Conservation (phyloP, 1,140 invertebrate species). For the Drosophila paulistorum region DNA sequence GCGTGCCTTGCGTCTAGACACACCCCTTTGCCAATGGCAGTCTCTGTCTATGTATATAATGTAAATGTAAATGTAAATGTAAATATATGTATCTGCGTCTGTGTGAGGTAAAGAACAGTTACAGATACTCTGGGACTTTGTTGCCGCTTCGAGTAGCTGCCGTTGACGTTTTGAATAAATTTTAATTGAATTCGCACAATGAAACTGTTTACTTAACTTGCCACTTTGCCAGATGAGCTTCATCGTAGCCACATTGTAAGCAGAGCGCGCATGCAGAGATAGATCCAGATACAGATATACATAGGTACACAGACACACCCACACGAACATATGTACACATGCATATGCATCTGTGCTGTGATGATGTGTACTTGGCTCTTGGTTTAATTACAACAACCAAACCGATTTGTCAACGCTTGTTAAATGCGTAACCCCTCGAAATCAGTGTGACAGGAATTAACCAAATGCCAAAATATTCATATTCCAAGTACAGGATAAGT, state of each 20-base stretch:
- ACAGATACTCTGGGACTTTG: slow-evolving; percentile 57
- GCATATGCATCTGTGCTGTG: no score
- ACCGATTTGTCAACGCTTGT: slow-evolving; percentile 60
- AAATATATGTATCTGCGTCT: neutral
- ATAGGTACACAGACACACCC: neutral
- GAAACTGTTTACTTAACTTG: slow-evolving; percentile 83
- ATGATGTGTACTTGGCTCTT: slow-evolving; percentile 34
- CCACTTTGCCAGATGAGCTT: slow-evolving; percentile 80
- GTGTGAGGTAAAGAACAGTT: slow-evolving; percentile 37
- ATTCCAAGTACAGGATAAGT: no score
- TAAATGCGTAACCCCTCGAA: slow-evolving; percentile 45
- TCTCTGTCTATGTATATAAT: slow-evolving; percentile 17
- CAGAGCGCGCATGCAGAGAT: slow-evolving; percentile 18
- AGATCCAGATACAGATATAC: neutral
- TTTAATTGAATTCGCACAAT: slow-evolving; percentile 83
- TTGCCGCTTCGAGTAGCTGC: slow-evolving; percentile 71
- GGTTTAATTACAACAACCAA: slow-evolving; percentile 70
- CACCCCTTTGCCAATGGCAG: slow-evolving; percentile 74
- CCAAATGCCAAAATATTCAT: neutral
- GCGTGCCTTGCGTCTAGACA: slow-evolving; percentile 55
- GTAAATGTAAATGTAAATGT: no score
- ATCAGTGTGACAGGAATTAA: neutral
- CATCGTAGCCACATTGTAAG: slow-evolving; percentile 49
- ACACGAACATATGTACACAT: neutral
- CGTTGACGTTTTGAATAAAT: slow-evolving; percentile 83